Base-by-base conservation (phyloP, 2,113 vertebrate species). In the Brachypodius melanocephalos region DNA sequence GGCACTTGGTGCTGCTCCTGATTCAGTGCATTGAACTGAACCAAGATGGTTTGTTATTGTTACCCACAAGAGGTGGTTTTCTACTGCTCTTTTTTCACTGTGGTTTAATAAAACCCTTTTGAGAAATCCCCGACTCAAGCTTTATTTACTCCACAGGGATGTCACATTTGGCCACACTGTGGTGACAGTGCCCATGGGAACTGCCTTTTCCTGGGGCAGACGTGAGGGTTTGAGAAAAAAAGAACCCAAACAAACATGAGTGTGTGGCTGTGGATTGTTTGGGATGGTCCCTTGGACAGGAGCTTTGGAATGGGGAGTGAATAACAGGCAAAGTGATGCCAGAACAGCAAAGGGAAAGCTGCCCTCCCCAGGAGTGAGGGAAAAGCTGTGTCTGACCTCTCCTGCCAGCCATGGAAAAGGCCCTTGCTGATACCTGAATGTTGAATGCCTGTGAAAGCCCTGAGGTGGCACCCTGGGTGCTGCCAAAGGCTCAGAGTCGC, bases 81-180 rank as follows among this genome's bases (percentile, higher is more conserved):
- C 86, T 59, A 71, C 48, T 14, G 6, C 29, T 84, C 51, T 38
- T 87, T 95, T 88, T 83, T 46, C 52, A 89, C 46, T 18, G 12
- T 22, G 25, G 5, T 68, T 91, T 68, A 97, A 93, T 95, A 95
- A 97, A 95, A 76, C 34, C 67, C 13, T 65, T 65, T 26, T 29
- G 54, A 79, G 73, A 92, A 95, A 76, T 34, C 48, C 34, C 21
- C 8, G 45, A 2, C 51, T 84, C 5, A 1, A 24, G 26, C 48
- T 59, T 66, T 32, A 5, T 75, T 79, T 54, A 10, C 65, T 90
- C 67, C 31, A 65, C 36, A 20, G n/a, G 31, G 49, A 14, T 12
- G 5, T 63, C 21, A 19, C 67, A 31, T 90, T 73, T 65, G 69
- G 55, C 71, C 43, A 28, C 21, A 4, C 26, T 40, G 25, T 48